Percentiles rank a stretch among this genome's conserved stretches.
Evolutionary conservation across 2,113 vertebrate genomes (phyloP).

Genomic region (Speoplatyrhinus poulsoni): DNA sequence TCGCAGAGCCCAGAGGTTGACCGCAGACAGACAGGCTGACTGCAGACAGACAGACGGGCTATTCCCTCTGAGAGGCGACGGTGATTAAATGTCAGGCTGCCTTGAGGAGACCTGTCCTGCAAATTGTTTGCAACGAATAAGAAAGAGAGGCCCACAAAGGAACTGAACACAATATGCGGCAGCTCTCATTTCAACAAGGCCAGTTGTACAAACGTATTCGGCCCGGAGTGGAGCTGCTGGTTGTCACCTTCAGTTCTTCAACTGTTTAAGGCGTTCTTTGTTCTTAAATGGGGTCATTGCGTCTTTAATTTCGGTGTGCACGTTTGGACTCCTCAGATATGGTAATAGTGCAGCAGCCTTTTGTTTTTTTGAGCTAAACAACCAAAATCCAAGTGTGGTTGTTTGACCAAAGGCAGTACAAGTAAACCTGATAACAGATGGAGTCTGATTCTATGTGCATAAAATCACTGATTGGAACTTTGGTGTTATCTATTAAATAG

Average conservation of each 20-base stretch:
- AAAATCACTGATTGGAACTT: too few species aligned
- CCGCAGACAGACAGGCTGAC: constrained; percentile 1
- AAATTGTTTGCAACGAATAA: constrained; percentile 51
- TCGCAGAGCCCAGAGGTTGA: constrained; percentile 50
- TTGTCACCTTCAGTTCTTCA: neutral
- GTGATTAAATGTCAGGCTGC: constrained; percentile 65
- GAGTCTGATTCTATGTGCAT: too few species aligned
- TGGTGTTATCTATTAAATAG: too few species aligned
- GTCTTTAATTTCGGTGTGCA: neutral
- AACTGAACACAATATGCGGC: constrained; percentile 27
- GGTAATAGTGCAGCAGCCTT: too few species aligned
- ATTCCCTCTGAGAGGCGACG: constrained; percentile 52
- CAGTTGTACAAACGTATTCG: neutral
- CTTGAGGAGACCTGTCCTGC: constrained; percentile 48
- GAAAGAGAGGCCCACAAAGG: constrained; percentile 26
- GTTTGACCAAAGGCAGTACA: too few species aligned
- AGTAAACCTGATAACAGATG: too few species aligned
- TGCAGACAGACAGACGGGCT: constrained; percentile 38
- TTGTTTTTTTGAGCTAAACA: too few species aligned
- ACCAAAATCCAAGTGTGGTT: too few species aligned
- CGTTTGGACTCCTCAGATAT: too few species aligned
- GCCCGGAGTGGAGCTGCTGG: neutral
- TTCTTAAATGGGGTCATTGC: neutral
- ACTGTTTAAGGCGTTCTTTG: neutral
- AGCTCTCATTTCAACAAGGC: constrained; percentile 26